Evolutionary conservation across 2,113 vertebrate genomes (phyloP), one percentile per base, ranked within the genome.

Genomic region (Calypte anna): DNA sequence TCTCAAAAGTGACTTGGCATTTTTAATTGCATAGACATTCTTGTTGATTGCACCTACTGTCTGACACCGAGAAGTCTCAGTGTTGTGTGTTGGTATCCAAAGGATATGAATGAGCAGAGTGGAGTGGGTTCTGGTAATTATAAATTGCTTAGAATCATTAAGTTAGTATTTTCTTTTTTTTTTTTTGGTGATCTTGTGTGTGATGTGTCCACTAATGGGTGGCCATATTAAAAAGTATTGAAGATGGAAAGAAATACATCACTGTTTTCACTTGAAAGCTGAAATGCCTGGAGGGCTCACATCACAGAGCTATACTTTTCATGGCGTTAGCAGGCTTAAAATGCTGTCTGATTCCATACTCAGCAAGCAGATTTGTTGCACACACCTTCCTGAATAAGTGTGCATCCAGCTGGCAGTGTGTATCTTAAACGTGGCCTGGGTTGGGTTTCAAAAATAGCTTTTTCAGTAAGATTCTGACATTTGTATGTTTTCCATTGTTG

Each of bases 221-320:
- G 70, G 63, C 59, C 55, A 19, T 62, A 73, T 36, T 82, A 48
- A 55, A 81, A 78, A 68, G 10, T 95, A 95, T 95, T 94, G 95
- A 91, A 86, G 93, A 97, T 96, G 94, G 95, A 97, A 96, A 95
- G 94, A 95, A 93, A 88, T 82, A 54, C 87, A 96, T 97, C 91
- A 69, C 82, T 55, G 59, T 80, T 73, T 62, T 95, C 91, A 69
- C 84, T 93, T 82, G 70, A 51, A 82, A 92, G 95, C 93, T 90
- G 91, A 51, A 92, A n/a, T 91, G 94, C 91, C 94, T 74, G 82
- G 75, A 81, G 94, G 91, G 87, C 82, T 24, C 30, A 57, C 10
- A 13, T 94, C 93, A 87, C 89, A 77, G 69, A 70, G 86, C 91
- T 50, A 4, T 28, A 17, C 84, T 93, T 82, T 10, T 68, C 2